Conservation (phyloP, 2,113 vertebrate species). For the Cyanoliseus patagonus region DNA sequence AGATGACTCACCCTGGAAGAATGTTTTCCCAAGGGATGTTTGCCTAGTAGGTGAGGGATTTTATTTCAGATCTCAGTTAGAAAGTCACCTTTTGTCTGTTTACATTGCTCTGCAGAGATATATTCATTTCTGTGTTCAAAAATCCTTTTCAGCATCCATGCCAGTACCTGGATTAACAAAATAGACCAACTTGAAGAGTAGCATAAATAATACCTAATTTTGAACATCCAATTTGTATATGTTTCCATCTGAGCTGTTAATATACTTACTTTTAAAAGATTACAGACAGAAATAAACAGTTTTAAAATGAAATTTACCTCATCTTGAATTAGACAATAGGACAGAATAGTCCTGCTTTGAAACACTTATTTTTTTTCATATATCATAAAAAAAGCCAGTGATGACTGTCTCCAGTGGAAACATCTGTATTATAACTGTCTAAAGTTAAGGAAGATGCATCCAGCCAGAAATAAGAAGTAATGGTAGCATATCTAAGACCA, state of each 20-base stretch:
- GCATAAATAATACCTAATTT: neutral
- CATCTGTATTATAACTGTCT: neutral
- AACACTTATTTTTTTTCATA: neutral
- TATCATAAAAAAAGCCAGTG: neutral
- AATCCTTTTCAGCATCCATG: neutral
- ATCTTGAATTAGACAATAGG: neutral
- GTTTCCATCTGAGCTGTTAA: neutral
- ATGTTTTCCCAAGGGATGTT: neutral
- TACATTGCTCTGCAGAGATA: neutral
- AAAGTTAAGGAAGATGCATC: neutral
- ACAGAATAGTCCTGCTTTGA: neutral
- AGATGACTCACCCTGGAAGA: neutral
- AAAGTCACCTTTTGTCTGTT: neutral
- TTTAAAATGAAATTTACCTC: neutral
- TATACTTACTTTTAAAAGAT: neutral
- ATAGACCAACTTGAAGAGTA: neutral
- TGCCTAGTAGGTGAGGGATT: neutral
- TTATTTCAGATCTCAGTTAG: neutral
- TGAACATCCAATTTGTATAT: neutral
- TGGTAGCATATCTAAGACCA: neutral
- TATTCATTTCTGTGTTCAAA: neutral
- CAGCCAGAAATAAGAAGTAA: neutral
- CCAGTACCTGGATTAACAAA: neutral
- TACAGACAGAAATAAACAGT: accelerated
- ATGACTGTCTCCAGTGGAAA: neutral